Evolutionary conservation across 2,888 invertebrate species (phyloP), one percentile per base, ranked within the genome.

Genomic region (Escarpia spicata): DNA sequence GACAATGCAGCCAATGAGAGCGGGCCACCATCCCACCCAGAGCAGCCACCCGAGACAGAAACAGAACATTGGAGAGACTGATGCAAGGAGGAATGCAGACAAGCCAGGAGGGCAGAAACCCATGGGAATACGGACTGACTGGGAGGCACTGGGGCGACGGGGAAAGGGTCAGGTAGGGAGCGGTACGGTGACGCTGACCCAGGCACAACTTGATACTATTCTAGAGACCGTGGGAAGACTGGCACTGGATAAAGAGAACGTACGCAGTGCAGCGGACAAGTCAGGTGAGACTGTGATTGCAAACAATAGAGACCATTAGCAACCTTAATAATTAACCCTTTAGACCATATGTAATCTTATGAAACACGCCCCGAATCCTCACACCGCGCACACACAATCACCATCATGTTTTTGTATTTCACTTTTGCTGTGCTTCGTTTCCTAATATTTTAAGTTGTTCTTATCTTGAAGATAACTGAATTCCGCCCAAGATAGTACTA

Each of bases 211-310:
- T 2, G 91, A 93, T 43, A 58, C 91, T 31, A 93, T 93, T 15
- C 91, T 93, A 8, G 91, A 75, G n/a, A 93, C 93, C 10, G 91
- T 93, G 19, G 93, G 93, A 9, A 37, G 44, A 90, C 93, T 93
- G 60, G 90, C 90, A 4, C 45, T 37, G 44, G 90, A 92, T n/a
- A 93, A 93, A 92, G 92, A 91, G 90, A 43, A 91, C n/a, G 90
- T 92, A n/a, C 75, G 75, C 6, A n/a, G 4, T 52, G 2, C 75
- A 4, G 75, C 75, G 6, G 75, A 15, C 75, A 75, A 15, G 3
- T 75, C 75, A 75, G 75, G 75, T 75, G n/a, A 75, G 75, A 75
- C n/a, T 75, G 52, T 12, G 52, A 52, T 52, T 52, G 26, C 26
- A 6, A 75, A 52, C 52, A 12, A 2, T 52, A 52, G 52, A 52